A percentile compares a stretch with the other conserved stretches of the same genome.
These are phyloP conservation scores for Coryphaenoides rupestris DNA, from an alignment of 2,113 vertebrate species.

Conservation along the genomic window DNA sequence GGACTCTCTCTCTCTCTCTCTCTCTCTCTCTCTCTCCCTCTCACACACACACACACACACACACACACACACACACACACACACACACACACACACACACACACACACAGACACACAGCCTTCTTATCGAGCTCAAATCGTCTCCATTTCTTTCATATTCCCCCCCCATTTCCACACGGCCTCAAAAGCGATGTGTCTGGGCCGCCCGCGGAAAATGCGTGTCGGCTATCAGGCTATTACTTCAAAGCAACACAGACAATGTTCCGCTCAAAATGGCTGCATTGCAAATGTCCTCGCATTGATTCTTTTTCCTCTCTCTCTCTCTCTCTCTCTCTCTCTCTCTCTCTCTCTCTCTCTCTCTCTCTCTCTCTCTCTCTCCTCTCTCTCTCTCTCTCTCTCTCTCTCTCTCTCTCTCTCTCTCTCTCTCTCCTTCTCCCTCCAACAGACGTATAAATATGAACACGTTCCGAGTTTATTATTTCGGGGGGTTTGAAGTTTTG, in stretches of 20 bases:
- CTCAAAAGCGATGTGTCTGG: not conserved
- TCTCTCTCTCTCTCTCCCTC: not conserved
- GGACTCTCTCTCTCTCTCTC: not conserved
- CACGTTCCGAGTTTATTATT: too few species aligned
- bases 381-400: too few species aligned
- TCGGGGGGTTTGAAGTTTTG: too few species aligned
- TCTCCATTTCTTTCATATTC: not conserved
- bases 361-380: too few species aligned
- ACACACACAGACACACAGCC: not conserved
- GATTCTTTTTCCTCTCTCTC: too few species aligned
- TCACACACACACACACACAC: not conserved
- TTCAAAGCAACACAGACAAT: not conserved
- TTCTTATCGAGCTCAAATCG: not conserved
- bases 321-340: too few species aligned
- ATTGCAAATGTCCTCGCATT: too few species aligned
- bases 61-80: not conserved
- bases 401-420: too few species aligned
- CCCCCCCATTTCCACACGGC: not conserved
- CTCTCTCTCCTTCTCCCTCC: too few species aligned
- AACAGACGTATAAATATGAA: too few species aligned
- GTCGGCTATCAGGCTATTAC: not conserved
- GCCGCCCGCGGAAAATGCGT: too few species aligned
- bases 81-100: constrained; percentile 1
- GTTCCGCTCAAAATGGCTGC: not conserved
- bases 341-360: too few species aligned